phyloP scores from a whole-genome alignment of 1,140 invertebrate species.

The Euwallacea fornicatus region DNA sequence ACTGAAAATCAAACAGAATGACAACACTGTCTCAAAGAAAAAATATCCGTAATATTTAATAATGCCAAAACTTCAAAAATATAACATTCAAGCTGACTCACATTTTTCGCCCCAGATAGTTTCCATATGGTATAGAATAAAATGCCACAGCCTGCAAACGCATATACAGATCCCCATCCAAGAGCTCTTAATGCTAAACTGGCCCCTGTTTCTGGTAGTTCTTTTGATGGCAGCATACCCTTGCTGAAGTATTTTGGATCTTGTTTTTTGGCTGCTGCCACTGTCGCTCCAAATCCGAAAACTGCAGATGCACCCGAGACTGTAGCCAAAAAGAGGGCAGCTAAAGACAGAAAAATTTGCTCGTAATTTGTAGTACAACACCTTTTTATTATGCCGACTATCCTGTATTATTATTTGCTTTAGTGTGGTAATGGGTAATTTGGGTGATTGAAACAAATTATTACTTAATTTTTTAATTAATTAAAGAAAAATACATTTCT shows the following conservation, averaged over 20 bases:
- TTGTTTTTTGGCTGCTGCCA: constrained; percentile 75
- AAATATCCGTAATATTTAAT: too few species aligned
- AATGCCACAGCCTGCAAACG: constrained; percentile 76
- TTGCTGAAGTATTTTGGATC: constrained; percentile 80
- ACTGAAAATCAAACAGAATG: constrained; percentile 50
- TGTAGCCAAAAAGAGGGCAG: constrained; percentile 72
- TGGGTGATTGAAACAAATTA: too few species aligned
- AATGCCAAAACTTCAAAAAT: too few species aligned
- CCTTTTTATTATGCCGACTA: neutral
- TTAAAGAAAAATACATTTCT: too few species aligned
- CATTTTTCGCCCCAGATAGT: constrained; percentile 79
- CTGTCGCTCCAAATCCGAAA: constrained; percentile 77
- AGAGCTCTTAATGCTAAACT: constrained; percentile 80
- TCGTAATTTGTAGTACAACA: constrained; percentile 44
- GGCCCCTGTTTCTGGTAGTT: constrained; percentile 73
- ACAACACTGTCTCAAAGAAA: neutral
- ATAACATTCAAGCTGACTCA: constrained; percentile 45
- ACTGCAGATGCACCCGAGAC: constrained; percentile 79
- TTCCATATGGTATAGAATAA: constrained; percentile 88
- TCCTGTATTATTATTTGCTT: too few species aligned
- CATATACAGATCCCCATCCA: constrained; percentile 84
- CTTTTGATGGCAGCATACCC: constrained; percentile 65
- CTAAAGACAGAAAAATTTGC: constrained; percentile 52
- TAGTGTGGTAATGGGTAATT: too few species aligned
- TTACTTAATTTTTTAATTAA: too few species aligned